phyloP scores from a whole-genome alignment of 2,888 invertebrate genomes.

The Noctua fimbriata region DNA sequence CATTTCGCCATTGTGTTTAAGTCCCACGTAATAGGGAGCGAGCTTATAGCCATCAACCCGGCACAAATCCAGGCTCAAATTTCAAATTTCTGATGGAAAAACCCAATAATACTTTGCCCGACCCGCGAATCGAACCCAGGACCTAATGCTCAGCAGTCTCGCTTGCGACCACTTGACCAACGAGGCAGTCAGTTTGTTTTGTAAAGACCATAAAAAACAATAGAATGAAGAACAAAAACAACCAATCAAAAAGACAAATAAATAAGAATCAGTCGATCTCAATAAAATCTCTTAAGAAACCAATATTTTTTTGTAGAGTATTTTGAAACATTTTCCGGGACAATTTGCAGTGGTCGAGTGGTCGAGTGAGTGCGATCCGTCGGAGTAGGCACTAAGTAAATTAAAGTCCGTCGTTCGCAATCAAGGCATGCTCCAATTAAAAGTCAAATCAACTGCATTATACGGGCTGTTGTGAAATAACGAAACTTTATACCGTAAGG shows the following conservation, averaged over 20 bases:
- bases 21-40: too few species aligned
- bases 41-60: too few species aligned
- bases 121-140: too few species aligned
- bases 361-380: constrained; percentile 54
- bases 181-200: not conserved
- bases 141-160: too few species aligned
- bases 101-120: too few species aligned
- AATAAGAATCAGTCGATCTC: constrained; percentile 26
- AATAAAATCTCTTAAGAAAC: constrained; percentile 55
- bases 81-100: too few species aligned
- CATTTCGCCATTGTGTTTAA: too few species aligned
- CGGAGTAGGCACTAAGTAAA: constrained; percentile 67
- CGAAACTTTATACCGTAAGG: constrained; percentile 51
- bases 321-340: constrained; percentile 66
- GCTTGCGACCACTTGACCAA: too few species aligned
- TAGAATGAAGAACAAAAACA: constrained; percentile 5
- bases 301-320: constrained; percentile 63
- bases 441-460: constrained; percentile 72
- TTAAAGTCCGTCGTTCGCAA: constrained; percentile 65
- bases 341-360: constrained; percentile 66
- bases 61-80: too few species aligned
- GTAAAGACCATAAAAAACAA: not conserved
- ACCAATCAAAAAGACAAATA: constrained; percentile 17
- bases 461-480: constrained; percentile 57
- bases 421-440: constrained; percentile 74